A percentile compares a stretch with the other conserved stretches of the same genome.
These are phyloP conservation scores for Drosophila mulleri DNA, from an alignment of 2,888 invertebrate species.

Conservation along the genomic window DNA sequence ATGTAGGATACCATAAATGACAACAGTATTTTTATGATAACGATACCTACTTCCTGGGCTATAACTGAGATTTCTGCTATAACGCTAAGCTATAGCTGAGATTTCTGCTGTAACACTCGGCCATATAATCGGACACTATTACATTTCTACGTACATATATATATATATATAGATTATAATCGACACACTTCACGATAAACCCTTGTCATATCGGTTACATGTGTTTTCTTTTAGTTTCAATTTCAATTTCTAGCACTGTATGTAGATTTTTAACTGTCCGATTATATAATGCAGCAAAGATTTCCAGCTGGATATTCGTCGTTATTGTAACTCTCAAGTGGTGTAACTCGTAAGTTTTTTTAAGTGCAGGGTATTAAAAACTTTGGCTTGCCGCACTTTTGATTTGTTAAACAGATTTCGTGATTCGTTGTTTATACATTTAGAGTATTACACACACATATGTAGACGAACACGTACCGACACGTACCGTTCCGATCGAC, in stretches of 20 bases:
- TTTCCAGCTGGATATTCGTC: no score
- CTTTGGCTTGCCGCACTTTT: background rate
- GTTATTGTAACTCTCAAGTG: background rate
- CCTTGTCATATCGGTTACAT: background rate
- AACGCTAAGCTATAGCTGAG: background rate
- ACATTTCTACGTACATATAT: no score
- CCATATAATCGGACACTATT: background rate
- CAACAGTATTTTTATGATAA: constrained; percentile 20
- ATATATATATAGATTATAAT: no score
- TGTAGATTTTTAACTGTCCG: background rate
- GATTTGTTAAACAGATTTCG: background rate
- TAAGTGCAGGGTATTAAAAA: background rate
- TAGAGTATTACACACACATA: background rate
- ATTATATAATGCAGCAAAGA: background rate
- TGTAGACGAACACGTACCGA: constrained; percentile 9
- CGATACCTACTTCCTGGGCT: constrained; percentile 27
- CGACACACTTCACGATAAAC: background rate
- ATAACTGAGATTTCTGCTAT: background rate
- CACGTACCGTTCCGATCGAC: constrained; percentile 17
- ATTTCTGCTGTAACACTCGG: background rate
- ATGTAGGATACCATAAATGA: constrained; percentile 15
- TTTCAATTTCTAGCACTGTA: constrained; percentile 7
- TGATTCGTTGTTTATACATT: background rate
- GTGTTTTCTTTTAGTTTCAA: background rate
- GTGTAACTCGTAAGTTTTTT: background rate